These are phyloP conservation scores for Ivindomyrus marchei DNA, from an alignment of 2,113 vertebrate genomes.

Conservation along the genomic window DNA sequence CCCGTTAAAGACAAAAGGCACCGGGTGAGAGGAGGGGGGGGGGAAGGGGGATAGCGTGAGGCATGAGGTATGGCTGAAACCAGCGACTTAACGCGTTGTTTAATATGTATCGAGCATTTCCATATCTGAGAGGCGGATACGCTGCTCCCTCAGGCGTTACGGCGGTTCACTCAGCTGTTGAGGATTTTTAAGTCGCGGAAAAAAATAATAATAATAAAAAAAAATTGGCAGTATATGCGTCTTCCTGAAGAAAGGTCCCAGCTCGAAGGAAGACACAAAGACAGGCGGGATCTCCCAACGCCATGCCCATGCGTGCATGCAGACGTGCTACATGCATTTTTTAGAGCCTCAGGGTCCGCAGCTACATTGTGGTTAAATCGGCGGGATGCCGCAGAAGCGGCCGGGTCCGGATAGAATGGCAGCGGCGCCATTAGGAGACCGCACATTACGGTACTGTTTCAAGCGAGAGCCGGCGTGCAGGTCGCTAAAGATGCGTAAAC, in stretches of 20 bases:
- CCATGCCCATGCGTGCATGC: background rate
- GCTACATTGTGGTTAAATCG: background rate
- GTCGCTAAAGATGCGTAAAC: background rate
- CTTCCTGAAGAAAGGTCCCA: background rate
- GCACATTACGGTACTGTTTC: background rate
- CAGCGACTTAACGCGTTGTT: background rate
- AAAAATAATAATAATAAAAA: background rate
- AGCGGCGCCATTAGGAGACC: background rate
- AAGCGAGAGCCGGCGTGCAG: background rate
- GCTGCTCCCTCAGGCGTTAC: slow-evolving; percentile 3
- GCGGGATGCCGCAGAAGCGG: background rate
- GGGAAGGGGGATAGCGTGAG: background rate
- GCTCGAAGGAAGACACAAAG: background rate
- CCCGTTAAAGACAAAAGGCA: background rate
- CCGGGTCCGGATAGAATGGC: background rate
- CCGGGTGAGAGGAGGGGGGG: background rate
- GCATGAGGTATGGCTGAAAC: background rate
- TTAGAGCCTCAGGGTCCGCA: background rate
- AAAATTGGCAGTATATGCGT: background rate
- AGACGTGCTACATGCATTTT: background rate
- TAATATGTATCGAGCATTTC: slow-evolving; percentile 1
- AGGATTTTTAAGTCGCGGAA: background rate
- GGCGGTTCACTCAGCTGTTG: background rate
- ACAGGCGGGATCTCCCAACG: background rate
- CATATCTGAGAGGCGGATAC: background rate